These are phyloP conservation scores for Bos indicus DNA, from an alignment of 2,113 vertebrate genomes.

Conservation along the genomic window DNA sequence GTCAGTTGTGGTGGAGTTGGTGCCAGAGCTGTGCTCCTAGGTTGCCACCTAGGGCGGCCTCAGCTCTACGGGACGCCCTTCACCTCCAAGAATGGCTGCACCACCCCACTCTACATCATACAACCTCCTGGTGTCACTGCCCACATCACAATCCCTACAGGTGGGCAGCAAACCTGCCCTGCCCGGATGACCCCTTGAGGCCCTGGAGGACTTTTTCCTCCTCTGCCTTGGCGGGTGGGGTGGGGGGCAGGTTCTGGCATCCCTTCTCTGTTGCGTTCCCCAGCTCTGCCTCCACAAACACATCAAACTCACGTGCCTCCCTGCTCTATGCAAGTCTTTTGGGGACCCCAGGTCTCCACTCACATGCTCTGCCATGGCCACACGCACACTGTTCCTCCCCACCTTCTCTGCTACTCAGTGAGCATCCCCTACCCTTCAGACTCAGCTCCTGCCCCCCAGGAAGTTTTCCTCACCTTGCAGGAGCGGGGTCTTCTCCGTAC, in stretches of 20 bases:
- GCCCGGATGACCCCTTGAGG: neutral
- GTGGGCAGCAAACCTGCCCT: neutral
- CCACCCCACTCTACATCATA: neutral
- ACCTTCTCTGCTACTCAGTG: neutral
- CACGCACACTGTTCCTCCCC: neutral
- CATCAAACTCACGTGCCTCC: accelerated
- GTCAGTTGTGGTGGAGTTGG: accelerated
- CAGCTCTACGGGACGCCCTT: neutral
- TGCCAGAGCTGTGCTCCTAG: accelerated
- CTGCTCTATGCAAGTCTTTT: neutral
- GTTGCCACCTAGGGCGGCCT: too few species aligned
- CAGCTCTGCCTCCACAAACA: neutral
- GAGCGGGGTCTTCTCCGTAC: accelerated
- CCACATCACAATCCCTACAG: neutral
- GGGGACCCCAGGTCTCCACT: neutral
- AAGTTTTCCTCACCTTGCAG: neutral
- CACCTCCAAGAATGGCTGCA: neutral
- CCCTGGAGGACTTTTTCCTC: neutral
- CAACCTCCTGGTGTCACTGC: neutral
- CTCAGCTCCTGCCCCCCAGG: neutral
- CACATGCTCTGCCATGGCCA: neutral
- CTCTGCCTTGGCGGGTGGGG: neutral
- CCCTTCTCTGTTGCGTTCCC: neutral
- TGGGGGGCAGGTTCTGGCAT: accelerated
- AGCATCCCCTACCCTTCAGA: neutral